A percentile compares a stretch with the other conserved stretches of the same genome.
These are phyloP conservation scores for Triops cancriformis DNA, from an alignment of 1,140 invertebrate species.

Conservation along the genomic window DNA sequence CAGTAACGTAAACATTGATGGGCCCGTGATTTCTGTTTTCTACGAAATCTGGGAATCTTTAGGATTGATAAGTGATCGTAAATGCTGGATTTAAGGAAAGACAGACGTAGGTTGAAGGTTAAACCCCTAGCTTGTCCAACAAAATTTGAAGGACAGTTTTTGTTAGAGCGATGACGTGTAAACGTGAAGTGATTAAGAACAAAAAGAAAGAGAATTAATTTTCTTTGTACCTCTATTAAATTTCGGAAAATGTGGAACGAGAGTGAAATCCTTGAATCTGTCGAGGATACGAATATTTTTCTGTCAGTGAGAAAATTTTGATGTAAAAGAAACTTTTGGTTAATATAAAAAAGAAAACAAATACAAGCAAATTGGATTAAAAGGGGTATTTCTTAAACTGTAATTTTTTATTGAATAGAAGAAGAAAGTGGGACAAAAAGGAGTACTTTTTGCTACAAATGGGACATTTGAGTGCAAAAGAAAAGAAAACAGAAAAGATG, in stretches of 20 bases:
- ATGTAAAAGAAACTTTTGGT: not conserved
- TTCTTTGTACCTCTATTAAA: too few relatives aligned
- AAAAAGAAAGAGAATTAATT: too few relatives aligned
- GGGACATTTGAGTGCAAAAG: too few relatives aligned
- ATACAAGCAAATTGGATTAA: not conserved
- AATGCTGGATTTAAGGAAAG: constrained; percentile 2
- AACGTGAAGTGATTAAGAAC: too few relatives aligned
- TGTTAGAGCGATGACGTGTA: not conserved
- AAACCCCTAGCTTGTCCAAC: too few relatives aligned
- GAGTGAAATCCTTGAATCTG: not conserved
- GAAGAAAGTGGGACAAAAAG: too few relatives aligned
- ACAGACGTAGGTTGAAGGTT: not conserved
- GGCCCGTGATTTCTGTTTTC: too few relatives aligned
- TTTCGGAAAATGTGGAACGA: not conserved
- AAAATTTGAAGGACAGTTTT: too few relatives aligned
- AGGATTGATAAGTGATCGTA: constrained; percentile 6
- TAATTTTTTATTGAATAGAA: not conserved
- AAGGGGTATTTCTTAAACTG: not conserved
- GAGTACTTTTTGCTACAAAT: too few relatives aligned
- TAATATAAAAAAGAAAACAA: constrained; percentile 12
- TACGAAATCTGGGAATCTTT: not conserved
- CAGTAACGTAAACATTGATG: too few relatives aligned
- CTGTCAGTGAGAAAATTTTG: not conserved
- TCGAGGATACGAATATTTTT: not conserved
- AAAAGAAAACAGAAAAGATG: too few relatives aligned